Base-by-base conservation (phyloP, 2,113 vertebrate genomes). In the Microtus ochrogaster region DNA sequence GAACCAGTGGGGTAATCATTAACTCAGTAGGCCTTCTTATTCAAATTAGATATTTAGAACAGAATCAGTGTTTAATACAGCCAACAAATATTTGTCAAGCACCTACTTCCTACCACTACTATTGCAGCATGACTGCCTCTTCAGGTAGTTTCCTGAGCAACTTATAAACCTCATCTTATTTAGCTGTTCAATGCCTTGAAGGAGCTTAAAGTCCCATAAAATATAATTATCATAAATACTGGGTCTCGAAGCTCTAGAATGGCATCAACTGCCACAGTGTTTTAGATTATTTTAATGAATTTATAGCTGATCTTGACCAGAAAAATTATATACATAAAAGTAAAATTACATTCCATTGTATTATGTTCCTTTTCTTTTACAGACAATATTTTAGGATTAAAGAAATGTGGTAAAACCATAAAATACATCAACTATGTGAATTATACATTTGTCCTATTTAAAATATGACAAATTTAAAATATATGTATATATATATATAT, bases 51-150 rank as follows among this genome's bases (percentile, higher is more conserved):
- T 85, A 91, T 94, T 96, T 83, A 52, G 49, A 90, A 89, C 58
- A 58, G 26, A 96, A 85, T 82, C 95, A 97, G 79, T 22, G 84
- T 95, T 96, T 89, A 94, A 96, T 97, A 86, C 74, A 95, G 76
- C 89, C 82, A 95, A 78, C 74, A 96, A 91, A 96, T 92, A 95
- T 96, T 95, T 97, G 95, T 97, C 96, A 95, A 95, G 94, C 89
- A 95, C 77, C n/a, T 89, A 63, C 66, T 65, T 91, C 78, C 78
- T 95, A 72, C n/a, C 49, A 88, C 33, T 58, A 65, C 36, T 78
- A 84, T 85, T 55, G 66, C 74, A 96, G 77, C 22, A 21, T 16
- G 21, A 85, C 84, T 95, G 82, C 66, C 63, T 82, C 63, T 93
- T 97, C 70, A 74, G 58, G 81, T 49, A 93, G 77, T 61, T 91